Base-by-base conservation (phyloP, 2,888 invertebrate species). In the Gastrophysa polygoni region DNA sequence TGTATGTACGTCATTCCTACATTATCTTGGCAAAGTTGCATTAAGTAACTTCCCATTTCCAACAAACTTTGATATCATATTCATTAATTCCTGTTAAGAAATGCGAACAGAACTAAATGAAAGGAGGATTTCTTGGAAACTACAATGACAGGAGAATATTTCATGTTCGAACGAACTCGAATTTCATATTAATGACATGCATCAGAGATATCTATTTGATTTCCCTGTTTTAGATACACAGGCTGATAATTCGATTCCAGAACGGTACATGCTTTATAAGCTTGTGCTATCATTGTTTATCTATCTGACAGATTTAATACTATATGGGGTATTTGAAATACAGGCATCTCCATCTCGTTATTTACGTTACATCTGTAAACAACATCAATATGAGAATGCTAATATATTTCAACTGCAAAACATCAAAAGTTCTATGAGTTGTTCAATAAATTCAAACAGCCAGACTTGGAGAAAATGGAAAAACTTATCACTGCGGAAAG, bases 401-500 rank as follows among this genome's bases (percentile, higher is more conserved):
- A 55, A 62, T 62, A 55, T 58, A 57, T 62, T 58, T 17, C 20
- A 29, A 54, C 43, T 14, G 32, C 29, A 55, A 55, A 61, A 58
- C 64, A 58, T 38, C 60, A 48, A 55, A 60, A 57, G 52, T 61
- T 61, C 47, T 55, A 34, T 2, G 54, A 51, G 28, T 32, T 44
- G 54, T 52, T 58, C 51, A 55, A 64, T 64, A 56, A 61, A 59
- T 64, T 59, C 47, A n/a, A 44, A 59, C 20, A 51, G 59, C 51
- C 14, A 50, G 28, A 52, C 59, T 49, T 20, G 51, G 21, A 32
- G 59, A 50, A 62, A 62, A 59, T 58, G 50, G 61, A 61, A 64
- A 67, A 62, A 67, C 58, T 66, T 61, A 66, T 66, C 61, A 63
- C 50, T 46, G 49, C 38, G 50, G 14, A 14, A 55, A 66, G 51